Conservation (phyloP, 2,797 vertebrate genomes). For the Hafferia zeledoni region DNA sequence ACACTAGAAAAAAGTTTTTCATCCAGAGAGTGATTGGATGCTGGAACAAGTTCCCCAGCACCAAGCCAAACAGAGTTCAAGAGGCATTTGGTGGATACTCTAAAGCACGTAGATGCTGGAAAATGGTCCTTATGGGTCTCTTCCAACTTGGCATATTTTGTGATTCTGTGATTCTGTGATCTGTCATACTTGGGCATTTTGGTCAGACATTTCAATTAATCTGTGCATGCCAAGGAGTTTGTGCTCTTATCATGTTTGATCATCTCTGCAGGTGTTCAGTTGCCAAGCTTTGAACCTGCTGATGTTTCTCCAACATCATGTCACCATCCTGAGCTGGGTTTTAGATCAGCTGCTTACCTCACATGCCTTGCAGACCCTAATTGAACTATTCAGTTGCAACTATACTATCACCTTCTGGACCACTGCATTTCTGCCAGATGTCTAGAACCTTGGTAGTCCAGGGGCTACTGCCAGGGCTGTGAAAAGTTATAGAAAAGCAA, state of each 20-base stretch:
- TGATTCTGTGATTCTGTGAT: not conserved
- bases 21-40: not conserved
- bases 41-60: not conserved
- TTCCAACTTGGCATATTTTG: not conserved
- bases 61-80: not conserved
- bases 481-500: not conserved
- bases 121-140: not conserved
- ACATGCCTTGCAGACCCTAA: not conserved
- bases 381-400: not conserved
- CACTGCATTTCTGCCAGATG: not conserved
- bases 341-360: not conserved
- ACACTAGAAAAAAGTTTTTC: not conserved
- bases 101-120: not conserved
- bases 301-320: not conserved
- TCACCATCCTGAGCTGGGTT: not conserved
- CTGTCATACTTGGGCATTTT: not conserved
- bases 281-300: not conserved
- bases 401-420: not conserved
- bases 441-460: not conserved
- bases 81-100: not conserved
- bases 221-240: not conserved
- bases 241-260: not conserved
- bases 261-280: not conserved
- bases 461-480: not conserved
- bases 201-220: not conserved